Percentiles rank a stretch among this genome's conserved stretches.
These are phyloP conservation scores for Nephotettix cincticeps DNA, from an alignment of 1,140 invertebrate genomes.

Conservation along the genomic window DNA sequence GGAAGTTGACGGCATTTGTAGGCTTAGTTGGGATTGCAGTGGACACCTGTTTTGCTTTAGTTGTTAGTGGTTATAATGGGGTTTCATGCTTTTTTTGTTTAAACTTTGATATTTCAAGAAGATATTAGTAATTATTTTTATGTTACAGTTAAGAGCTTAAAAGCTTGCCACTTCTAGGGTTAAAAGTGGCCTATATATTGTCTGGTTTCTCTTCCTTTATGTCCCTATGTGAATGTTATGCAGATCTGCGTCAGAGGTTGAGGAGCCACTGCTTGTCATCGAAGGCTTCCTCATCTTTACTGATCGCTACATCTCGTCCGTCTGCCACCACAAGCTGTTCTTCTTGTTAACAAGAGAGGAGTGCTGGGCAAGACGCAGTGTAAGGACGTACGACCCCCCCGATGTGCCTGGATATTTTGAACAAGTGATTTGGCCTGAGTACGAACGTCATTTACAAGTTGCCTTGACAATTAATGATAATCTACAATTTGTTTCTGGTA, in stretches of 20 bases:
- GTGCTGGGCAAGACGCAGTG: slow-evolving; percentile 59
- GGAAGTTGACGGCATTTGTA: no score
- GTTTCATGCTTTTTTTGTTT: no score
- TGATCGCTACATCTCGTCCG: neutral
- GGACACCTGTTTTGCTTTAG: no score
- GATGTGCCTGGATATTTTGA: slow-evolving; percentile 81
- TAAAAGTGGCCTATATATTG: no score
- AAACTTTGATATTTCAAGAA: no score
- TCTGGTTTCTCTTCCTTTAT: no score
- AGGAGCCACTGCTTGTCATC: slow-evolving; percentile 21
- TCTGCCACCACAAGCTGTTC: slow-evolving; percentile 33
- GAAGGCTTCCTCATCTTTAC: slow-evolving; percentile 36
- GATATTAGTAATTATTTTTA: no score
- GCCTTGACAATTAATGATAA: slow-evolving; percentile 15
- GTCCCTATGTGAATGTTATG: no score
- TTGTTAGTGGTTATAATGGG: no score
- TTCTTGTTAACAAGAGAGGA: slow-evolving; percentile 61
- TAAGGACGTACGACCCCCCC: slow-evolving; percentile 70
- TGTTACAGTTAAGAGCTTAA: no score
- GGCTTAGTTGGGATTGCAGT: no score
- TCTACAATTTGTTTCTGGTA: neutral
- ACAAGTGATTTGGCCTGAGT: slow-evolving; percentile 37
- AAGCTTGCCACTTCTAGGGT: no score
- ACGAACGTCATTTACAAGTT: slow-evolving; percentile 30
- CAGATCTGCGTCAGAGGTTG: neutral